Conservation (phyloP, 2,888 invertebrate species). For the Tenthredo livida region DNA sequence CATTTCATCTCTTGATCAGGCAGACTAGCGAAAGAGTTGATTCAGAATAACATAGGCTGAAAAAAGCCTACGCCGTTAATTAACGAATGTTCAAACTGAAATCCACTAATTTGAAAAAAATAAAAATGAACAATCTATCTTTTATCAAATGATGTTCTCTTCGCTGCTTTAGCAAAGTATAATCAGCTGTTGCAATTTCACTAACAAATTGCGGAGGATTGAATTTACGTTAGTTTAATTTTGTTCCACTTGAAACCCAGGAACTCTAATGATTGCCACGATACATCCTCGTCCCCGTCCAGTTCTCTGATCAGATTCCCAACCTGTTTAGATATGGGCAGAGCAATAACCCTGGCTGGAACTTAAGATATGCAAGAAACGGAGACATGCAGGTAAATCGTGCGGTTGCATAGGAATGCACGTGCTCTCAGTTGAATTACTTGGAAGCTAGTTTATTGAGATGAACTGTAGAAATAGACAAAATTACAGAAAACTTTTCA, state of each 20-base stretch:
- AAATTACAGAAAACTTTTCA: not conserved
- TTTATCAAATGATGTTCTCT: not conserved
- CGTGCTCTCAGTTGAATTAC: not conserved
- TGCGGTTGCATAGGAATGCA: no score
- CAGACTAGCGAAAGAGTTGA: not conserved
- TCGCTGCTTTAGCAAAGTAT: not conserved
- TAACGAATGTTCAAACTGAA: not conserved
- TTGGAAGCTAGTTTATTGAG: not conserved
- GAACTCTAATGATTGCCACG: not conserved
- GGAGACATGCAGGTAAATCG: not conserved
- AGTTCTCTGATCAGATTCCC: not conserved
- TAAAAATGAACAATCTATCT: not conserved
- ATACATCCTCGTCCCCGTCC: not conserved
- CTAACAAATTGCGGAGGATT: not conserved
- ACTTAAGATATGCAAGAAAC: not conserved
- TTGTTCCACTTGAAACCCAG: not conserved
- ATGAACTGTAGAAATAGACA: not conserved
- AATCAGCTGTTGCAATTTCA: not conserved
- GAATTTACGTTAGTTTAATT: not conserved
- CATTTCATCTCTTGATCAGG: no score
- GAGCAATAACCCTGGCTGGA: not conserved
- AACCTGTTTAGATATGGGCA: not conserved
- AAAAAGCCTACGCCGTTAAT: not conserved
- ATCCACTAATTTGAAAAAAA: no score
- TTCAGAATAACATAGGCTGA: not conserved